Conservation (phyloP, 2,797 vertebrate genomes). For the Anguilla obscura region DNA sequence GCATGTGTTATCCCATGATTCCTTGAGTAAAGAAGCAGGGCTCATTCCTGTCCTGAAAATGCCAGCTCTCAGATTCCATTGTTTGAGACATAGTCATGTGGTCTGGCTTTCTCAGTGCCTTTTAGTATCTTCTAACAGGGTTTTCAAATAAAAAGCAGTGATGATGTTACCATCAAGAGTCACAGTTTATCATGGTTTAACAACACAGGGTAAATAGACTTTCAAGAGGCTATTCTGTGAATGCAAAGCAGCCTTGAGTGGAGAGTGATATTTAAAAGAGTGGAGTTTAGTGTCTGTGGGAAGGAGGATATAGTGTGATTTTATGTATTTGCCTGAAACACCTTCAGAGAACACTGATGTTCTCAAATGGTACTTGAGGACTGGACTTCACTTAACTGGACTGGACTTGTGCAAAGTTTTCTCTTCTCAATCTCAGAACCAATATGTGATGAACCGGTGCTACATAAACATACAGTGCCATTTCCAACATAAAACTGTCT, state of each 20-base stretch:
- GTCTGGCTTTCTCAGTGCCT: conserved; percentile 79
- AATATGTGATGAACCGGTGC: conserved; percentile 78
- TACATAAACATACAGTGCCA: conserved; percentile 74
- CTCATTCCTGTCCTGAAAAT: conserved; percentile 55
- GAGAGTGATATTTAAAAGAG: conserved; percentile 41
- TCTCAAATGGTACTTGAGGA: conserved; percentile 50
- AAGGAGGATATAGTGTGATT: conserved; percentile 39
- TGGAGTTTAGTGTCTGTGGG: conserved; percentile 45
- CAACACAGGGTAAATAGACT: conserved; percentile 40
- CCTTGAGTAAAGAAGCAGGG: conserved; percentile 50
- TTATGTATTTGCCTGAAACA: conserved; percentile 42
- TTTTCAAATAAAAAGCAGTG: conserved; percentile 55
- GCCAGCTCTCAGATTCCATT: conserved; percentile 59
- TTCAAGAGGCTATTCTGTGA: conserved; percentile 44
- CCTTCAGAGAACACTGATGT: conserved; percentile 37
- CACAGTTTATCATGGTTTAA: conserved; percentile 32
- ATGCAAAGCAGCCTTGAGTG: conserved; percentile 18
- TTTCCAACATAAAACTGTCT: conserved; percentile 67
- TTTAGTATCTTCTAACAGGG: conserved; percentile 74
- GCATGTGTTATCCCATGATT: conserved; percentile 47
- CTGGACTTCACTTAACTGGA: conserved; percentile 51
- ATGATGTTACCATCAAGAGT: conserved; percentile 38
- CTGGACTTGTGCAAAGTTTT: conserved; percentile 74
- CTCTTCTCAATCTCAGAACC: conserved; percentile 87
- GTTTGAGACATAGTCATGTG: conserved; percentile 49